Percentiles rank a stretch among this genome's conserved stretches.
phyloP scores from a whole-genome alignment of 2,888 invertebrate genomes.

The Lumbricus terrestris region DNA sequence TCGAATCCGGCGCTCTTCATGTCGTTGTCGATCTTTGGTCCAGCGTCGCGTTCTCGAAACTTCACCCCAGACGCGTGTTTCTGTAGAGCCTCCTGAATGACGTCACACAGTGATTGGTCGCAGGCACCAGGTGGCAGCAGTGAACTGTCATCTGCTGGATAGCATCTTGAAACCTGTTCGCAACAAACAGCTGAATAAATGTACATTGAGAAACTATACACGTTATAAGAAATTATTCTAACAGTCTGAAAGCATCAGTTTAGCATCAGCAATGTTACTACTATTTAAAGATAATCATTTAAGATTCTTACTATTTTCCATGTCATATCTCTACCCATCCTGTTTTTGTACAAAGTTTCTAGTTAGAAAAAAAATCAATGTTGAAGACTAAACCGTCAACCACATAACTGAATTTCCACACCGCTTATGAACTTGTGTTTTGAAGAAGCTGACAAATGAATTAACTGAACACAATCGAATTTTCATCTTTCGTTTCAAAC shows the following conservation, averaged over 20 bases:
- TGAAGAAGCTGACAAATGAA: neutral
- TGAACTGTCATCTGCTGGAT: neutral
- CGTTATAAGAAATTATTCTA: neutral
- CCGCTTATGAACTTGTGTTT: neutral
- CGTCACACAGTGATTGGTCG: conserved; percentile 80
- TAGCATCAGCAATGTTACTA: neutral
- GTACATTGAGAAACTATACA: neutral
- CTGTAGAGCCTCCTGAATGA: conserved; percentile 90
- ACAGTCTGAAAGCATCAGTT: neutral
- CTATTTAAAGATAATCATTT: neutral
- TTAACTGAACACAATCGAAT: no score
- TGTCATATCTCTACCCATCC: neutral
- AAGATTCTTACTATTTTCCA: neutral
- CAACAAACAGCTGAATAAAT: neutral
- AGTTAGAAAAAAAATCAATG: neutral
- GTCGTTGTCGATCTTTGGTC: conserved; percentile 84
- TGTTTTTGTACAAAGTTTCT: neutral
- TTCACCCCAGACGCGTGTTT: conserved; percentile 87
- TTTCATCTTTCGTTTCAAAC: no score
- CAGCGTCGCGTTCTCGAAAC: conserved; percentile 92
- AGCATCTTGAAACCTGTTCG: neutral
- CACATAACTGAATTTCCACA: neutral
- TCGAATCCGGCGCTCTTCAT: conserved; percentile 82
- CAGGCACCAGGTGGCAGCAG: conserved; percentile 46
- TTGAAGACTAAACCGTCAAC: neutral